phyloP scores from a whole-genome alignment of 2,113 vertebrate species.

The Neogale vison region DNA sequence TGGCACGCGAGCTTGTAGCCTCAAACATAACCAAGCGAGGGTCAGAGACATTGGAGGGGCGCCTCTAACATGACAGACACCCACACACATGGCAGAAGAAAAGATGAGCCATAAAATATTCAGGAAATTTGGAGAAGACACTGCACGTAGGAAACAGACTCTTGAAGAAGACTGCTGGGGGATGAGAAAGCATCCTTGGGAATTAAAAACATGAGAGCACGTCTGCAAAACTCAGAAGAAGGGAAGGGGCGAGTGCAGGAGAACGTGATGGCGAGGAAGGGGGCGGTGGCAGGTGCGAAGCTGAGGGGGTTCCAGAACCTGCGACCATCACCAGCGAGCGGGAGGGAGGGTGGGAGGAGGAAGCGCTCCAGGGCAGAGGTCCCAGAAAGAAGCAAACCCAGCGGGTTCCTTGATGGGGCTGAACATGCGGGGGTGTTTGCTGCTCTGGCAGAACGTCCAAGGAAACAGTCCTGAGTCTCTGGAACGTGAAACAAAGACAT shows the following conservation, averaged over 20 bases:
- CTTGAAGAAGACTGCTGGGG: neutral
- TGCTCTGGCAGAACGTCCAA: neutral
- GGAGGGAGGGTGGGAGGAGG: neutral
- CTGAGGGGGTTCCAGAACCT: neutral
- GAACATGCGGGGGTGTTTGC: neutral
- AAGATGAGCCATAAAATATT: neutral
- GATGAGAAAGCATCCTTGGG: neutral
- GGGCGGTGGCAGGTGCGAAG: neutral
- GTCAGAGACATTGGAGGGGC: neutral
- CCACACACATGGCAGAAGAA: neutral
- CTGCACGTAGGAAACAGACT: neutral
- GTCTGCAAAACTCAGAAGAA: neutral
- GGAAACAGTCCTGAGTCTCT: neutral
- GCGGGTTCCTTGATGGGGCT: neutral
- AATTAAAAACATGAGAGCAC: neutral
- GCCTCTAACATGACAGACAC: neutral
- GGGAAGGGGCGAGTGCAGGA: neutral
- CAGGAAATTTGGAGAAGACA: neutral
- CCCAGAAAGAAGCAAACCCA: neutral
- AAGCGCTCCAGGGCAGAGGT: neutral
- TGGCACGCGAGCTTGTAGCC: neutral
- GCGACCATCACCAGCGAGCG: neutral
- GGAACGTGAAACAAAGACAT: neutral
- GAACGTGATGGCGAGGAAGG: neutral
- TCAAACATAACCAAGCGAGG: neutral